A percentile compares a stretch with the other conserved stretches of the same genome.
Evolutionary conservation across 2,797 vertebrate genomes (phyloP).

Genomic region (Poeciliopsis gracilis): DNA sequence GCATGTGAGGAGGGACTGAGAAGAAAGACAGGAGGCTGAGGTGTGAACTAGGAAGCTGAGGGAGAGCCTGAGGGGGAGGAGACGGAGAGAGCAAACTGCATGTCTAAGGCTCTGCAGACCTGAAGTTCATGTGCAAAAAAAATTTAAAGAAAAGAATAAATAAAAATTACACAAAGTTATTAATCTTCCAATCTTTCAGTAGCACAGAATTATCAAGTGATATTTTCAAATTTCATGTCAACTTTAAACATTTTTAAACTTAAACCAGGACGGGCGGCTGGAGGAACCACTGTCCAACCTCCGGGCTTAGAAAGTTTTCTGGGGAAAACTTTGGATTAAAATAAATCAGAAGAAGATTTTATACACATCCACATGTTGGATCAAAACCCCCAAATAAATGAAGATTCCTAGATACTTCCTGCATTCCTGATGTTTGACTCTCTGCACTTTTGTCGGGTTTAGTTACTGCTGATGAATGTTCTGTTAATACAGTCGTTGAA

Average conservation of each 20-base stretch:
- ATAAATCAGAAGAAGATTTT: background rate
- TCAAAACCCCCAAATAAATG: background rate
- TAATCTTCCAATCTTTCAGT: no score
- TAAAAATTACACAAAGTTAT: constrained; percentile 1
- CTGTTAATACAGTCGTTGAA: background rate
- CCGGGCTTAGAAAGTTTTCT: no score
- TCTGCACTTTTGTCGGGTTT: background rate
- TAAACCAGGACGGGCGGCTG: no score
- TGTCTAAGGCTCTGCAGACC: constrained; percentile 43
- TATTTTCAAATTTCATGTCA: no score
- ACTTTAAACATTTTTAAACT: no score
- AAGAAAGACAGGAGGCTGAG: constrained; percentile 54
- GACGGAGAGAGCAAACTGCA: constrained; percentile 54
- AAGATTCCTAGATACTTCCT: background rate
- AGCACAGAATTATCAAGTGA: no score
- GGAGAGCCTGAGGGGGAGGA: constrained; percentile 56
- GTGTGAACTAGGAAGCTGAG: constrained; percentile 33
- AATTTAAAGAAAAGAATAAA: background rate
- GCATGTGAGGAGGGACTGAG: constrained; percentile 28
- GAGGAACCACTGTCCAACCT: no score
- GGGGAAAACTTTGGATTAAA: no score
- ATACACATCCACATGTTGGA: background rate
- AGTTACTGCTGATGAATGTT: background rate
- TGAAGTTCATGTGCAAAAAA: constrained; percentile 6
- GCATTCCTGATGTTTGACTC: constrained; percentile 9